Evolutionary conservation across 2,888 invertebrate genomes (phyloP).

Genomic region (Tribolium freemani): DNA sequence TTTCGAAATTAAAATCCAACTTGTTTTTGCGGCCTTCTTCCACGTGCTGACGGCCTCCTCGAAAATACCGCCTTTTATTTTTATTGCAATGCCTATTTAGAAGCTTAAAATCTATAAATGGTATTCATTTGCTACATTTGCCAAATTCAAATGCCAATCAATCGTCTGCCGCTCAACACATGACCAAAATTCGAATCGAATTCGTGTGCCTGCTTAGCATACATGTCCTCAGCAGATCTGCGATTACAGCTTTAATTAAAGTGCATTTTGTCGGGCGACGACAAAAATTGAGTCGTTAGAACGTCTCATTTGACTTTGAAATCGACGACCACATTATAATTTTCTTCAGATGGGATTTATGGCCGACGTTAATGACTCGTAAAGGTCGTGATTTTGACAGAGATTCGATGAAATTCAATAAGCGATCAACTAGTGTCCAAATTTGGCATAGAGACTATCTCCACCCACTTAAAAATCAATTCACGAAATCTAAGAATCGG

Average conservation of each 20-base stretch:
- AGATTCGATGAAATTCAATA: constrained; percentile 3
- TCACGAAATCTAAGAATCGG: constrained; percentile 46
- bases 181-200: constrained; percentile 47
- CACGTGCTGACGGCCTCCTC: constrained; percentile 48
- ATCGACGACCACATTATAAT: constrained; percentile 1
- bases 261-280: background rate
- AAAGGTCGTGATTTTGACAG: constrained; percentile 17
- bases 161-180: constrained; percentile 43
- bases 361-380: constrained; percentile 19
- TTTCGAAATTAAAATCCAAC: constrained; percentile 58
- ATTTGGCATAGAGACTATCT: constrained; percentile 49
- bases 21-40: constrained; percentile 53
- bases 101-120: constrained; percentile 60
- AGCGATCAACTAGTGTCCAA: constrained; percentile 26
- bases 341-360: constrained; percentile 2
- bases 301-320: constrained; percentile 15
- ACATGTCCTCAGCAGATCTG: background rate
- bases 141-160: constrained; percentile 63
- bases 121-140: constrained; percentile 60
- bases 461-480: constrained; percentile 49
- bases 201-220: constrained; percentile 10
- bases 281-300: constrained; percentile 11
- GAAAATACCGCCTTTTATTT: constrained; percentile 52
- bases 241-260: background rate
- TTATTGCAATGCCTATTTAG: constrained; percentile 56